phyloP scores from a whole-genome alignment of 2,113 vertebrate genomes.

The Bucco capensis region DNA sequence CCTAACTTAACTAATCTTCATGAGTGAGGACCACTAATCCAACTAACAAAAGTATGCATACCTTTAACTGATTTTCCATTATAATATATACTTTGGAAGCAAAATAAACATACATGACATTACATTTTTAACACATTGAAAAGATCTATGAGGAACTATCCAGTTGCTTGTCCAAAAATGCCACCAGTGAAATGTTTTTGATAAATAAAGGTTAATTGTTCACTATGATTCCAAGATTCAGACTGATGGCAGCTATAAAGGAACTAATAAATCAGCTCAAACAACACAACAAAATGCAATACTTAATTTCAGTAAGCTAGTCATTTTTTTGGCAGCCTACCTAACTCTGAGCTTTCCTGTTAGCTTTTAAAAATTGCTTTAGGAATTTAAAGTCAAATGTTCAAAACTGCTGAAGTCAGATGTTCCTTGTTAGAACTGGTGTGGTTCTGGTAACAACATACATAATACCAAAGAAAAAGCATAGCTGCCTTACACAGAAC shows the following conservation, averaged over 20 bases:
- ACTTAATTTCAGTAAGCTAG: background rate
- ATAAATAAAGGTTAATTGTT: background rate
- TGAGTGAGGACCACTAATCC: background rate
- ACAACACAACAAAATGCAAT: background rate
- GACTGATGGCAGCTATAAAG: background rate
- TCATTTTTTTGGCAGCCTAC: background rate
- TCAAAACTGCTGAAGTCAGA: conserved; percentile 1
- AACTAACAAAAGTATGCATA: background rate
- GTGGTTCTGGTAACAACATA: background rate
- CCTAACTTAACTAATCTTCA: background rate
- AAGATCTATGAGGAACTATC: background rate
- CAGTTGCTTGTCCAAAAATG: background rate
- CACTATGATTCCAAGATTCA: background rate
- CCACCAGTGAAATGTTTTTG: background rate
- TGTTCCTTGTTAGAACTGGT: conserved; percentile 31
- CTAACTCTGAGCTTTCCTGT: background rate
- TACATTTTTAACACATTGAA: background rate
- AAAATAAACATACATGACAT: background rate
- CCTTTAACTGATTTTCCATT: background rate
- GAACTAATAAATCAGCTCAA: background rate
- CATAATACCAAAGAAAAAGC: background rate
- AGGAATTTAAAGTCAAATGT: conserved; percentile 11
- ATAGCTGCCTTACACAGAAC: background rate
- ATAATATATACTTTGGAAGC: background rate
- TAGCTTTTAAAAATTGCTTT: background rate